Evolutionary conservation across 2,113 vertebrate species (phyloP).

Genomic region (Paradisaea rubra): DNA sequence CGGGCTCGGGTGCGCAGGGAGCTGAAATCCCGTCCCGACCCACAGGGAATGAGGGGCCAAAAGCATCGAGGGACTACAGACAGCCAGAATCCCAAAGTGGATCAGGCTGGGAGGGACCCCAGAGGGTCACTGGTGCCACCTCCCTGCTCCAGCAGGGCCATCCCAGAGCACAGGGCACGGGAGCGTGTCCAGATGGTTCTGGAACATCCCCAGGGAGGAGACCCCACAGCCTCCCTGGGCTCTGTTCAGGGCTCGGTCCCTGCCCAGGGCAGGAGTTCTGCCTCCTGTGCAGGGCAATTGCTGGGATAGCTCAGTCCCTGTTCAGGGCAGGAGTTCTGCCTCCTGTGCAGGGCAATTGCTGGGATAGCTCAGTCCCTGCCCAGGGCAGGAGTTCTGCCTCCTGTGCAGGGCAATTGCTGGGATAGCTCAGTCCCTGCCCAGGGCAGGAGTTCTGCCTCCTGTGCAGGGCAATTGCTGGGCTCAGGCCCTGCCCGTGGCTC

Average conservation of each 20-base stretch:
- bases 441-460: not conserved
- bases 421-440: no score
- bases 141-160: not conserved
- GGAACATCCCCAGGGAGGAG: not conserved
- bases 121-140: not conserved
- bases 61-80: no score
- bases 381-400: no score
- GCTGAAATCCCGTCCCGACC: no score
- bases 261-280: no score
- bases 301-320: no score
- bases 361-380: no score
- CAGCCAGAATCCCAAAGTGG: not conserved
- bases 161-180: not conserved
- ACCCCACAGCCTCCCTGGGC: not conserved
- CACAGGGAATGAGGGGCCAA: not conserved
- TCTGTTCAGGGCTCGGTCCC: accelerated
- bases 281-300: no score
- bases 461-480: not conserved
- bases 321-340: not conserved
- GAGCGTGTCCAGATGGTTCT: not conserved
- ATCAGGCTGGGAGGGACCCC: not conserved
- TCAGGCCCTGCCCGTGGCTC: not conserved
- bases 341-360: not conserved
- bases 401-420: no score
- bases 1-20: no score